Percentiles rank a stretch among this genome's conserved stretches.
phyloP scores from a whole-genome alignment of 2,888 invertebrate species.

The Acleris literana region DNA sequence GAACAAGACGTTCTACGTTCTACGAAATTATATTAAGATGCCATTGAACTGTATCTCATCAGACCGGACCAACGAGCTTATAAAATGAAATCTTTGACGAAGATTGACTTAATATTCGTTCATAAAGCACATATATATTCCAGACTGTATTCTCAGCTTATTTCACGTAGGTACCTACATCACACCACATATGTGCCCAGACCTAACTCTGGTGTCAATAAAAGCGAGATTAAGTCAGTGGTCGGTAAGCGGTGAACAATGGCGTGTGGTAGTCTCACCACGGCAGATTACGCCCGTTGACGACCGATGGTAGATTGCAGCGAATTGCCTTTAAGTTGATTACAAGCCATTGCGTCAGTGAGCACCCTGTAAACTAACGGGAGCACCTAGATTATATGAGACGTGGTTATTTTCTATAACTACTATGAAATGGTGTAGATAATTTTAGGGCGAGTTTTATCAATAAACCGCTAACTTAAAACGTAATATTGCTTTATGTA shows the following conservation, averaged over 20 bases:
- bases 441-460: too few relatives aligned
- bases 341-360: slow-evolving; percentile 3
- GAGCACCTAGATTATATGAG: too few relatives aligned
- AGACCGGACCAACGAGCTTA: slow-evolving; percentile 7
- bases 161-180: not conserved
- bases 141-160: not conserved
- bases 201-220: slow-evolving; percentile 13
- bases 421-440: too few relatives aligned
- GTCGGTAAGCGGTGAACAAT: slow-evolving; percentile 26
- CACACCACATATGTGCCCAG: not conserved
- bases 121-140: not conserved
- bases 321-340: slow-evolving; percentile 11
- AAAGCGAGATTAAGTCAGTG: slow-evolving; percentile 14
- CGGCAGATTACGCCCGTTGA: slow-evolving; percentile 11
- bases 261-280: slow-evolving; percentile 6
- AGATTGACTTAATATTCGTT: not conserved
- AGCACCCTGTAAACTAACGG: slow-evolving; percentile 11
- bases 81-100: slow-evolving; percentile 3
- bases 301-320: slow-evolving; percentile 6
- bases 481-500: too few relatives aligned
- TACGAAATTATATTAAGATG: not conserved
- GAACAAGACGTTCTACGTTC: not conserved
- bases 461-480: too few relatives aligned
- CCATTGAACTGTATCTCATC: slow-evolving; percentile 11
- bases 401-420: too few relatives aligned